Base-by-base conservation (phyloP, 2,888 invertebrate genomes). In the Minunthozetes semirufus region DNA sequence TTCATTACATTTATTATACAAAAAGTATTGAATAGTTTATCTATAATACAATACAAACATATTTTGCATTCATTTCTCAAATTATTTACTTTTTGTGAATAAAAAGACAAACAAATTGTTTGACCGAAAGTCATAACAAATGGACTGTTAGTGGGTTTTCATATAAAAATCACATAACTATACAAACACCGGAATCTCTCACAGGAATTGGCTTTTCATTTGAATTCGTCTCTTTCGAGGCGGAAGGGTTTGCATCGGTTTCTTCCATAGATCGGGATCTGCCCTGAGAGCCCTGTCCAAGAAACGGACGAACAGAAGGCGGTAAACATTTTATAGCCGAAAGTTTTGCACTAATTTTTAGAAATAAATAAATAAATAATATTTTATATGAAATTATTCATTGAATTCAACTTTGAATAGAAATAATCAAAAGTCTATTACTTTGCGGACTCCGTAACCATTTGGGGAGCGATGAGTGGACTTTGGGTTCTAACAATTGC, bases 141-240 rank as follows among this genome's bases (percentile, higher is more conserved):
- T 56, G 56, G 56, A 56, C 56, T 25, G 56, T 56, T 11, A 56
- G 25, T 9, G 9, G 19, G 25, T 33, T 25, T 42, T 11, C 4
- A 48, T 48, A 48, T 2, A 56, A 25, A 22, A 22, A 11, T 68
- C n/a, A 68, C 68, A 68, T 68, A 19, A 68, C 68, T 22, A 19
- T 68, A 68, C 68, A 68, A 68, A 68, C 68, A 68, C 68, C 68
- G 25, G 68, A 46, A 13, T 68, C 68, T 46, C 42, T 68, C 4
- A 68, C 42, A 22, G 38, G 42, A 68, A 68, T 42, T 11, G 11
- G 19, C 1, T 46, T 68, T 22, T 22, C 68, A 22, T 38, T 68
- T 19, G 42, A 25, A 68, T 68, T 42, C n/a, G 46, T n/a, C 15
- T 46, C 68, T 33, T 68, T 68, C 5, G 42, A 19, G 4, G n/a